Conservation (phyloP, 2,113 vertebrate species). For the Phyllopteryx taeniolatus region DNA sequence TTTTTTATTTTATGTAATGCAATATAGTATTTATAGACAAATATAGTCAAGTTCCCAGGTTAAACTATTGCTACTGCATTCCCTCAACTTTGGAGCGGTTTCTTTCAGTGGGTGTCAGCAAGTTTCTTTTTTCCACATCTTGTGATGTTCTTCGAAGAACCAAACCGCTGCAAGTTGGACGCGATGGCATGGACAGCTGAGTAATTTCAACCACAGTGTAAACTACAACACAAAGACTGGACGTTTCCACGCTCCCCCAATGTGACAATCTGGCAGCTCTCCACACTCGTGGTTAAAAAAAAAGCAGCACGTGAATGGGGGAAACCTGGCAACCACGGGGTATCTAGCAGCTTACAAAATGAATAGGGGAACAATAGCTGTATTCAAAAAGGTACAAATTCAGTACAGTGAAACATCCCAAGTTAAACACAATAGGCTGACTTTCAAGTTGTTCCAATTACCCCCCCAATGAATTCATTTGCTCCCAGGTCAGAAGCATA, state of each 20-base stretch:
- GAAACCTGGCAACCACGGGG: neutral
- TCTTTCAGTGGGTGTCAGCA: no score
- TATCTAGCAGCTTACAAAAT: neutral
- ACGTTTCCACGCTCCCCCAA: conserved; percentile 46
- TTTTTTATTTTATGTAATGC: no score
- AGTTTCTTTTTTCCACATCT: no score
- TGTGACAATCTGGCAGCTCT: conserved; percentile 34
- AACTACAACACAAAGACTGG: conserved; percentile 54
- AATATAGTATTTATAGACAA: no score
- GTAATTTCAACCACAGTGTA: conserved; percentile 40
- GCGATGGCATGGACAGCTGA: conserved; percentile 55
- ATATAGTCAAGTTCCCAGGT: no score
- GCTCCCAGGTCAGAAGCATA: no score
- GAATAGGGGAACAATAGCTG: neutral
- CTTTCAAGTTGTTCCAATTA: no score
- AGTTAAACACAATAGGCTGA: no score
- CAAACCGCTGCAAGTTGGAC: conserved; percentile 5
- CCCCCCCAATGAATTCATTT: no score
- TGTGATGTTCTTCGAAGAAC: neutral
- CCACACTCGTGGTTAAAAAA: neutral
- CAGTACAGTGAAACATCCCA: neutral
- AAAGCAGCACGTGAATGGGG: neutral
- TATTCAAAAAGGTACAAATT: neutral
- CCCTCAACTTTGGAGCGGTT: no score
- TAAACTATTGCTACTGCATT: neutral